phyloP scores from a whole-genome alignment of 1,140 invertebrate species.

The Eurytemora carolleeae region DNA sequence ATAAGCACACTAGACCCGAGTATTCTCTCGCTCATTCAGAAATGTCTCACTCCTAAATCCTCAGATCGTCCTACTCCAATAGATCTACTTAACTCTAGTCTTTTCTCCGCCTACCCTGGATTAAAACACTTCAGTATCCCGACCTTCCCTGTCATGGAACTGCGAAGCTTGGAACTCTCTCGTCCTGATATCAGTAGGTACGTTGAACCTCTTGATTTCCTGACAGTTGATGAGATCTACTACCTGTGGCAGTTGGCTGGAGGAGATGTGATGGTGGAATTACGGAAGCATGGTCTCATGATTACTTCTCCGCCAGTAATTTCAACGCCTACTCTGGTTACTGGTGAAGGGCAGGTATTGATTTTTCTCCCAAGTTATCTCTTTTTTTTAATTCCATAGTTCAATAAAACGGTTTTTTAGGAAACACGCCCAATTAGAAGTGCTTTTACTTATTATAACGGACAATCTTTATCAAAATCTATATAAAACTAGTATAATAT shows the following conservation, averaged over 20 bases:
- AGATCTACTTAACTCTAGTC: no score
- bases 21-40: conserved; percentile 1
- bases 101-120: no score
- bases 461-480: no score
- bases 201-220: conserved; percentile 25
- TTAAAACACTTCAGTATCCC: not conserved
- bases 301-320: conserved; percentile 36
- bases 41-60: not conserved
- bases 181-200: not conserved
- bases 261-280: conserved; percentile 65
- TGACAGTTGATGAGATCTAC: conserved; percentile 58
- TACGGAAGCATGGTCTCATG: conserved; percentile 75
- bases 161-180: not conserved
- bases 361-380: no score
- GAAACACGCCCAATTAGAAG: no score
- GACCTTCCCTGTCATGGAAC: not conserved
- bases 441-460: no score
- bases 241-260: conserved; percentile 87
- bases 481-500: no score
- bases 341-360: conserved; percentile 6
- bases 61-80: not conserved
- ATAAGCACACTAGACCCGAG: conserved; percentile 16
- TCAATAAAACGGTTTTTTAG: no score
- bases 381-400: no score
- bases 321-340: conserved; percentile 27